These are phyloP conservation scores for Acleris emargana DNA, from an alignment of 2,888 invertebrate species.

Conservation along the genomic window DNA sequence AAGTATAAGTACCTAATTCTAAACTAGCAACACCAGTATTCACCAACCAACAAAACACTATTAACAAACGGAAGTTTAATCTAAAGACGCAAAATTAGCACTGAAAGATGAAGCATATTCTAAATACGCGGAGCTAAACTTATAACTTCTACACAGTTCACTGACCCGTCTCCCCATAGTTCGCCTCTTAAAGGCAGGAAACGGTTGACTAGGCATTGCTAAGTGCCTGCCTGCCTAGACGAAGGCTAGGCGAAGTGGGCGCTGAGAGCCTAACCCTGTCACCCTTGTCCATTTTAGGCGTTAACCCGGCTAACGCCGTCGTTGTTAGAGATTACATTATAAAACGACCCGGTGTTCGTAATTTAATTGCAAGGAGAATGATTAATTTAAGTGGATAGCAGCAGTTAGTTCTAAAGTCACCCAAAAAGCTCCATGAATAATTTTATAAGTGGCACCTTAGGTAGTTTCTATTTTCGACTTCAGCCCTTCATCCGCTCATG, in stretches of 20 bases:
- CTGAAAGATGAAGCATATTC: neutral
- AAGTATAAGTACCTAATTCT: no score
- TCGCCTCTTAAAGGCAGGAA: constrained; percentile 51
- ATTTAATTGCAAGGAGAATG: neutral
- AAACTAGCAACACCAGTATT: no score
- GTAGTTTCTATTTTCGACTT: no score
- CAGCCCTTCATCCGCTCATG: no score
- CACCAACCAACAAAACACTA: no score
- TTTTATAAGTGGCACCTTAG: no score
- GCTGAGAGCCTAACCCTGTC: constrained; percentile 53
- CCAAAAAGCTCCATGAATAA: no score
- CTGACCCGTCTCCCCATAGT: constrained; percentile 39
- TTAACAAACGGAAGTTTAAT: no score
- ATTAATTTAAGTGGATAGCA: no score
- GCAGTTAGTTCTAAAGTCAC: no score
- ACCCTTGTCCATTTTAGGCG: constrained; percentile 52
- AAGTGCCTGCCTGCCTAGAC: constrained; percentile 57
- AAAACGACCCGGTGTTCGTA: neutral
- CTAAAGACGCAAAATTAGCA: no score
- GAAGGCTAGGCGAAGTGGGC: constrained; percentile 49
- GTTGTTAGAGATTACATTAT: constrained; percentile 3
- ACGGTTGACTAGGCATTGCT: constrained; percentile 57
- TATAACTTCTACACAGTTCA: constrained; percentile 13
- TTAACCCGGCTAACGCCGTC: constrained; percentile 29
- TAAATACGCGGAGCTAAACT: neutral